A percentile compares a stretch with the other conserved stretches of the same genome.
Conservation (phyloP, 2,113 vertebrate species). For the Columbina picui region DNA sequence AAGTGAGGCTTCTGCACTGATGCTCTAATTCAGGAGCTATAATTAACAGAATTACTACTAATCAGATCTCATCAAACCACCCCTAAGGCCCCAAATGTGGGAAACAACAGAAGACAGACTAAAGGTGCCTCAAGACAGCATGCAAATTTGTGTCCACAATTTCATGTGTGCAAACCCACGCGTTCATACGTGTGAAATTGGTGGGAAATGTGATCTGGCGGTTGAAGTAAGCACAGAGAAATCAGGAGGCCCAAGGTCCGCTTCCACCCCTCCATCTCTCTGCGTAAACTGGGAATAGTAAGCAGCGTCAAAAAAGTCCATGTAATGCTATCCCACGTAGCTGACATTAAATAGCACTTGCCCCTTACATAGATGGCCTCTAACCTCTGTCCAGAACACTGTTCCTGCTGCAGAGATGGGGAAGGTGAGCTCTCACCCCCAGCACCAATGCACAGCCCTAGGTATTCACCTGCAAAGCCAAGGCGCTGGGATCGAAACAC, state of each 20-base stretch:
- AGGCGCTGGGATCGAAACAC: not conserved
- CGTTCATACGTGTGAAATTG: not conserved
- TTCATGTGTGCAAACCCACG: not conserved
- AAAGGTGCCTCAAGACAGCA: constrained; percentile 26
- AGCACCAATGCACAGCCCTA: not conserved
- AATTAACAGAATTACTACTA: constrained; percentile 79
- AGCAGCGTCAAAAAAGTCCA: not conserved
- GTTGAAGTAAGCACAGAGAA: not conserved
- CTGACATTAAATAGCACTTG: not conserved
- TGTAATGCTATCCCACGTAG: rapidly evolving
- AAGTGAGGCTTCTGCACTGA: constrained; percentile 67
- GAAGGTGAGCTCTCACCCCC: not conserved
- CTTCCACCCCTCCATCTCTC: not conserved
- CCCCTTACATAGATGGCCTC: not conserved
- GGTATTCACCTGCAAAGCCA: not conserved
- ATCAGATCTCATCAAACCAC: constrained; percentile 67
- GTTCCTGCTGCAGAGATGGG: not conserved
- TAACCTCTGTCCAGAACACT: not conserved
- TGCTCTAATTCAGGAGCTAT: constrained; percentile 70
- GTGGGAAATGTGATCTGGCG: not conserved
- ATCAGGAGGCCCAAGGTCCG: not conserved
- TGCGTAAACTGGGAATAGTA: not conserved
- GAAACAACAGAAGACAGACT: constrained; percentile 52
- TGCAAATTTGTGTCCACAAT: not conserved
- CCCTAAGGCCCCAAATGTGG: constrained; percentile 65